phyloP scores from a whole-genome alignment of 2,888 invertebrate species.

The Spodoptera exigua region DNA sequence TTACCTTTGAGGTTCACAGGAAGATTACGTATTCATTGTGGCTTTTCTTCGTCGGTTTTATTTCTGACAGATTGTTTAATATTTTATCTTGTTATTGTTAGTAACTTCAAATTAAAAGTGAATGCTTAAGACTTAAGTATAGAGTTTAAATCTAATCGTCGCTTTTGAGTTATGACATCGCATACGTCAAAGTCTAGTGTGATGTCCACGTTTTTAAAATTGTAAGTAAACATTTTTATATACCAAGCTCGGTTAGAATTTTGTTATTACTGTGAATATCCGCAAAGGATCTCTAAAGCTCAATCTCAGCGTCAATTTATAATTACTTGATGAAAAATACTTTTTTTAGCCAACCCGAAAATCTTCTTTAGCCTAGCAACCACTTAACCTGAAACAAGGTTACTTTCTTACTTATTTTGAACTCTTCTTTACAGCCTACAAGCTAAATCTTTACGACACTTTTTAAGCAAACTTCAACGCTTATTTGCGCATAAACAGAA shows the following conservation, averaged over 20 bases:
- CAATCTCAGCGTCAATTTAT: not conserved
- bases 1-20: conserved; percentile 16
- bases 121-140: no score
- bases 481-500: conserved; percentile 59
- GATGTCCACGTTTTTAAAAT: no score
- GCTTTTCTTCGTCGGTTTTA: conserved; percentile 14
- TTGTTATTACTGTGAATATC: no score
- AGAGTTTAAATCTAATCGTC: no score
- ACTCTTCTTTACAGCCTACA: conserved; percentile 30
- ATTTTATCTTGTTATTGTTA: conserved; percentile 14
- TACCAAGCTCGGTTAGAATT: no score
- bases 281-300: no score
- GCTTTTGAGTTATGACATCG: no score
- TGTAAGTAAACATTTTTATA: no score
- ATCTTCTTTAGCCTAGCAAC: conserved; percentile 13
- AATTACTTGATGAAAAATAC: not conserved
- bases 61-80: conserved; percentile 19
- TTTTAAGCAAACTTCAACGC: conserved; percentile 54
- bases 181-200: no score
- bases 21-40: conserved; percentile 34
- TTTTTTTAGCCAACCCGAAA: conserved; percentile 8
- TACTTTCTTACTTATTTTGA: conserved; percentile 25
- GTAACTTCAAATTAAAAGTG: not conserved
- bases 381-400: conserved; percentile 19
- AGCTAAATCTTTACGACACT: conserved; percentile 45